These are phyloP conservation scores for Acanthosoma haemorrhoidale DNA, from an alignment of 2,888 invertebrate species.

Conservation along the genomic window DNA sequence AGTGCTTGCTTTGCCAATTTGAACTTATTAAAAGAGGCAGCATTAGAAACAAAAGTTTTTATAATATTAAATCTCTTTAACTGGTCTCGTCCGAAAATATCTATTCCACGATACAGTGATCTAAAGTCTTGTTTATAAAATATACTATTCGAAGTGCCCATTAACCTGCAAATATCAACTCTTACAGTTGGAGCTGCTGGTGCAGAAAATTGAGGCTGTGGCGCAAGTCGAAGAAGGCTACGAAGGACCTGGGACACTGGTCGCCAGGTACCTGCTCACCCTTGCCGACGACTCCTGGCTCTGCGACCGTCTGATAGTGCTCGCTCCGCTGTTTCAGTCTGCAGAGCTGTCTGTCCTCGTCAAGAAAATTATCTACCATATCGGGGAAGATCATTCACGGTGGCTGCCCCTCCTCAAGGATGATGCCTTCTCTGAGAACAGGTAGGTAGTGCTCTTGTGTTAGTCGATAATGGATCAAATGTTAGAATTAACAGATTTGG, in stretches of 20 bases:
- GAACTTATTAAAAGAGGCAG: too few relatives aligned
- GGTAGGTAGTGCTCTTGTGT: too few relatives aligned
- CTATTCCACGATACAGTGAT: too few relatives aligned
- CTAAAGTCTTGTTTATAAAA: too few relatives aligned
- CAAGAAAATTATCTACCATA: conserved; percentile 25
- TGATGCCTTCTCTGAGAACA: conserved; percentile 35
- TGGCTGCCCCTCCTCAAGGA: conserved; percentile 31
- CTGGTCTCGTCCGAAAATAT: too few relatives aligned
- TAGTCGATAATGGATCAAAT: too few relatives aligned
- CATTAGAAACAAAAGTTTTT: too few relatives aligned
- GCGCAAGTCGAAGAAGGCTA: conserved; percentile 35
- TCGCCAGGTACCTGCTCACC: conserved; percentile 32
- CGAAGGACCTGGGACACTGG: conserved; percentile 34
- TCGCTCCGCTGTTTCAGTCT: conserved; percentile 35
- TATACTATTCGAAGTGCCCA: too few relatives aligned
- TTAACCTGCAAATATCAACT: too few relatives aligned
- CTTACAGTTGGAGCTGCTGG: conserved; percentile 35
- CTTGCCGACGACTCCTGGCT: conserved; percentile 34
- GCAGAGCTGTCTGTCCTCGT: conserved; percentile 34
- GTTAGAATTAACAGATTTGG: too few relatives aligned
- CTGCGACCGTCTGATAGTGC: conserved; percentile 30
- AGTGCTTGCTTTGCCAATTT: too few relatives aligned
- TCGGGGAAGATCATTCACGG: conserved; percentile 21
- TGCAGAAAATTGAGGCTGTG: conserved; percentile 38
- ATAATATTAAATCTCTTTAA: too few relatives aligned